phyloP scores from a whole-genome alignment of 2,888 invertebrate genomes.

The Xestia xanthographa region DNA sequence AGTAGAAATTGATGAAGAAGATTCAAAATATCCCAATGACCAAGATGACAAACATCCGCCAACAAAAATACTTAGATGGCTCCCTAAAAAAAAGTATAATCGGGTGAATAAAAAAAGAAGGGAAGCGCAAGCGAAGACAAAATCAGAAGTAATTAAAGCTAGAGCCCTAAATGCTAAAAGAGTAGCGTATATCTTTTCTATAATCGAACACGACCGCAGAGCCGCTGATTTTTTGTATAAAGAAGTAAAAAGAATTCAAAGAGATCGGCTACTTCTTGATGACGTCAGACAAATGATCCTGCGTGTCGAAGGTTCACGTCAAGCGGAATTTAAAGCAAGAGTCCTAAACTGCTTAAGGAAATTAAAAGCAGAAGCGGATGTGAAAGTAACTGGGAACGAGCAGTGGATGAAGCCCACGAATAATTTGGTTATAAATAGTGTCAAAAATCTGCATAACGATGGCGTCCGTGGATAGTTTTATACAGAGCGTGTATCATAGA shows the following conservation, averaged over 20 bases:
- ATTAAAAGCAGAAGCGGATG: not conserved
- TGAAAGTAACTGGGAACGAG: accelerated
- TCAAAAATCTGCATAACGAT: constrained; percentile 6
- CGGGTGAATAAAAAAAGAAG: not conserved
- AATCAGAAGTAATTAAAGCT: not conserved
- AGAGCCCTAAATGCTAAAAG: not conserved
- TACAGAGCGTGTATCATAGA: not conserved
- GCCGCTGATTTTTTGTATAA: constrained; percentile 9
- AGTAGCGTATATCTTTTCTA: constrained; percentile 10
- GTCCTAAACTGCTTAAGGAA: not conserved
- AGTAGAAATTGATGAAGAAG: not conserved
- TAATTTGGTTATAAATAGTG: constrained; percentile 2
- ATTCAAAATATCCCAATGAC: not conserved
- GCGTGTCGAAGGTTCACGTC: not conserved
- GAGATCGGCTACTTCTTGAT: constrained; percentile 6
- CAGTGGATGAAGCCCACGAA: not conserved
- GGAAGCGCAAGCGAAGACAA: not conserved
- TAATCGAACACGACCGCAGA: constrained; percentile 2
- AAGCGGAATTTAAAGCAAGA: not conserved
- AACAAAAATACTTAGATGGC: constrained; percentile 13
- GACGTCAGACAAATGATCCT: constrained; percentile 8
- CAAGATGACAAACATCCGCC: not conserved
- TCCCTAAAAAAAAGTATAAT: constrained; percentile 4
- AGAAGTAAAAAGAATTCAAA: constrained; percentile 29
- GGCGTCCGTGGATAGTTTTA: not conserved